phyloP scores from a whole-genome alignment of 2,797 vertebrate species.

The Xiphophorus birchmanni region DNA sequence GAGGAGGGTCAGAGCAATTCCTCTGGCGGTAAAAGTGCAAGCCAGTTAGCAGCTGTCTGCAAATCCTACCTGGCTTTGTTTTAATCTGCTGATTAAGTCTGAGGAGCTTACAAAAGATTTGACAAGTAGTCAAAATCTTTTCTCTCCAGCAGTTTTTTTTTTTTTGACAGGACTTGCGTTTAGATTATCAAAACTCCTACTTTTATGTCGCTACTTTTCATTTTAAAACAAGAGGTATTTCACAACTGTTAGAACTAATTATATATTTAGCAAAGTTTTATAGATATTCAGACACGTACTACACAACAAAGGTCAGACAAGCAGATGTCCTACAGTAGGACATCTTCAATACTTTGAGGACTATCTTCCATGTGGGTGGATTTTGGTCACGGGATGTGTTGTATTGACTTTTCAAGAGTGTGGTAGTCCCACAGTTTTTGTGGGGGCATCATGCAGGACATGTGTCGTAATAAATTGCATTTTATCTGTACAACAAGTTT shows the following conservation, averaged over 20 bases:
- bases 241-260: not conserved
- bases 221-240: not conserved
- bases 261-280: not conserved
- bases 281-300: not conserved
- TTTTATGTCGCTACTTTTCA: not conserved
- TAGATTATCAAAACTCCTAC: not conserved
- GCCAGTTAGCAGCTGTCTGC: slow-evolving; percentile 27
- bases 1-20: slow-evolving; percentile 22
- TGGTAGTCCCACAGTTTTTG: no score
- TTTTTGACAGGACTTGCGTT: not conserved
- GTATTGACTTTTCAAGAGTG: no score
- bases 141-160: not conserved
- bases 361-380: not conserved
- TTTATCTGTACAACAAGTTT: no score
- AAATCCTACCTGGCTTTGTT: slow-evolving; percentile 23
- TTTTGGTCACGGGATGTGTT: no score
- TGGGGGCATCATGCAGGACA: no score
- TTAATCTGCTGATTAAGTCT: slow-evolving; percentile 11
- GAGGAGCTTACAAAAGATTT: slow-evolving; percentile 7
- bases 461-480: no score
- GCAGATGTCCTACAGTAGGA: not conserved
- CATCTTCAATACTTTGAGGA: not conserved
- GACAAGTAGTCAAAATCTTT: not conserved
- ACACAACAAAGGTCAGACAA: not conserved
- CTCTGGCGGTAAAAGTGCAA: not conserved